Conservation (phyloP, 1,140 invertebrate genomes). For the Drosophila pseudoobscura region DNA sequence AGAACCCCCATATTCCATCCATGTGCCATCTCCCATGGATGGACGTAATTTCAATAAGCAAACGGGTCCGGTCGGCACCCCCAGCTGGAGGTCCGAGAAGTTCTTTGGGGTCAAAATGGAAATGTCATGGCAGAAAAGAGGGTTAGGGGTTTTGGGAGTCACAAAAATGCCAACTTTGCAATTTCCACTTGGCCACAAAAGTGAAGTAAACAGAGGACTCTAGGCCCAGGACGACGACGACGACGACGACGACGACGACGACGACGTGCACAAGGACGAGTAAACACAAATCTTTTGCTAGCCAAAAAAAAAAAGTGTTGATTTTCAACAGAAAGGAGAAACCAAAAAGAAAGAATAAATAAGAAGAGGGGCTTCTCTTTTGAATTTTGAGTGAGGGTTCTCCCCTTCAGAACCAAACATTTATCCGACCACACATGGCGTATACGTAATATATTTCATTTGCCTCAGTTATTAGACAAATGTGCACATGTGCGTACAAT, state of each 20-base stretch:
- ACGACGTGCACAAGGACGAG: slow-evolving; percentile 18
- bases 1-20: slow-evolving; percentile 6
- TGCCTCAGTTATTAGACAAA: slow-evolving; percentile 53
- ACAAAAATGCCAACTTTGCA: slow-evolving; percentile 66
- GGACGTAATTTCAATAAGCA: slow-evolving; percentile 66
- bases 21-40: slow-evolving; percentile 8
- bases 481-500: slow-evolving; percentile 42
- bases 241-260: slow-evolving; percentile 29
- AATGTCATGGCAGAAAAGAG: slow-evolving; percentile 49
- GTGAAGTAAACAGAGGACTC: slow-evolving; percentile 56
- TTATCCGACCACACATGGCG: slow-evolving; percentile 35
- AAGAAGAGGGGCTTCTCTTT: slow-evolving; percentile 29
- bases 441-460: slow-evolving; percentile 61
- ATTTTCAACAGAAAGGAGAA: slow-evolving; percentile 41
- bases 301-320: slow-evolving; percentile 46
- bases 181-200: slow-evolving; percentile 58
- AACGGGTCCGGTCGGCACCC: slow-evolving; percentile 10
- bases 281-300: slow-evolving; percentile 36
- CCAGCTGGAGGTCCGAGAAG: slow-evolving; percentile 59
- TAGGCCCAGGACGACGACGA: slow-evolving; percentile 33
- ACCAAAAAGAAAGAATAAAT: slow-evolving; percentile 22
- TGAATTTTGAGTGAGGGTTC: slow-evolving; percentile 25
- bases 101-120: slow-evolving; percentile 60
- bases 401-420: slow-evolving; percentile 6
- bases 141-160: slow-evolving; percentile 3